These are phyloP conservation scores for Porites lobata DNA, from an alignment of 92 coral and sea anemone genomes.

Conservation along the genomic window DNA sequence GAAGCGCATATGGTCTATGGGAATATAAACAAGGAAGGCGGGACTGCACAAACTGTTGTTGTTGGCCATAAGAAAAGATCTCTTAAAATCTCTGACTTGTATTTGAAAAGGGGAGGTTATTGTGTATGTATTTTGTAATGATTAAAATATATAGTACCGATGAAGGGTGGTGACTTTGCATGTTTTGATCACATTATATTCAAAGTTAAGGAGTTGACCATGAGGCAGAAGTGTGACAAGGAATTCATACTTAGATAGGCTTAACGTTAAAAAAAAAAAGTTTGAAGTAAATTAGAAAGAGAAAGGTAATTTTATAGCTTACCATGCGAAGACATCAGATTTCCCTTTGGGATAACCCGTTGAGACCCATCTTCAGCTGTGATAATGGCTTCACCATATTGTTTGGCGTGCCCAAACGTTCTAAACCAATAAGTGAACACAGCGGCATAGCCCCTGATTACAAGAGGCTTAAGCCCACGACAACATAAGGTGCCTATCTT, in stretches of 20 bases:
- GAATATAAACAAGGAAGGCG: too few relatives aligned
- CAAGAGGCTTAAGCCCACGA: slow-evolving; percentile 5
- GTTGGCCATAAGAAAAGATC: too few relatives aligned
- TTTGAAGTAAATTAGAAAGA: background rate
- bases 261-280: background rate
- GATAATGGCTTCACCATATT: background rate
- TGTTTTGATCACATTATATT: too few relatives aligned
- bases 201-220: background rate
- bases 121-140: too few relatives aligned
- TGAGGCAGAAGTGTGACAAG: slow-evolving; percentile 12
- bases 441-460: background rate
- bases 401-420: slow-evolving; percentile 2
- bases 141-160: too few relatives aligned
- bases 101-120: too few relatives aligned
- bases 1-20: too few relatives aligned
- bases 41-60: too few relatives aligned
- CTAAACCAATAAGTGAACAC: slow-evolving; percentile 8
- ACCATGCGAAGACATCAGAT: slow-evolving; percentile 7
- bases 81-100: too few relatives aligned
- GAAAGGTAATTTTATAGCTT: background rate
- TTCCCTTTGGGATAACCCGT: slow-evolving; percentile 1
- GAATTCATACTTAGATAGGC: slow-evolving; percentile 15
- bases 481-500: slow-evolving; percentile 8
- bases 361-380: background rate
- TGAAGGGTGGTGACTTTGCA: too few relatives aligned